Conservation (phyloP, 2,113 vertebrate genomes). For the Rhinolophus ferrumequinum region DNA sequence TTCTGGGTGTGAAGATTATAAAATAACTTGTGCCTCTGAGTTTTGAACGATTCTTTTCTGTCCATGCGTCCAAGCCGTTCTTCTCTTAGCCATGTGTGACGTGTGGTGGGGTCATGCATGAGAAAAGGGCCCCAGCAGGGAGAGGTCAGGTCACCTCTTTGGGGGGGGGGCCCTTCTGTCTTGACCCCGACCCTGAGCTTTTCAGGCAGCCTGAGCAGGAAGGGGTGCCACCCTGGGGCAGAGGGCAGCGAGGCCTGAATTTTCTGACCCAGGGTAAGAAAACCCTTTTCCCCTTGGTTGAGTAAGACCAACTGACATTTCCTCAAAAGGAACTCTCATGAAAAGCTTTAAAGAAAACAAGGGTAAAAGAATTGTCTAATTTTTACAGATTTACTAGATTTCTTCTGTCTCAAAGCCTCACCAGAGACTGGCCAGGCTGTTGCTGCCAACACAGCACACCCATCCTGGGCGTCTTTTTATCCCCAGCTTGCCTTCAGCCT, state of each 20-base stretch:
- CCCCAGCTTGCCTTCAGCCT: too few relatives aligned
- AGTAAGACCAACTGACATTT: background rate
- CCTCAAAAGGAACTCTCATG: background rate
- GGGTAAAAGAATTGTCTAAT: background rate
- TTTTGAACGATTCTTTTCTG: background rate
- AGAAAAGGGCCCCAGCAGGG: background rate
- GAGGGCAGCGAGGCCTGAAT: background rate
- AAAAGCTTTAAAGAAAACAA: background rate
- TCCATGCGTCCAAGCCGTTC: fast-evolving
- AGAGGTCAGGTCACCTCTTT: too few relatives aligned
- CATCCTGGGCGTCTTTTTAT: background rate
- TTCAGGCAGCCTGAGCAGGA: background rate
- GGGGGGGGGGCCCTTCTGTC: background rate
- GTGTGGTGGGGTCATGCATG: fast-evolving
- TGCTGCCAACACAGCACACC: fast-evolving
- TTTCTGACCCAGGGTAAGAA: background rate
- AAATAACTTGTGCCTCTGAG: background rate
- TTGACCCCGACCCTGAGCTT: too few relatives aligned
- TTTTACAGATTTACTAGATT: background rate
- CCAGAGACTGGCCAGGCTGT: background rate
- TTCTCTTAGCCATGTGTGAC: background rate
- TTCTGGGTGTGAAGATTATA: background rate
- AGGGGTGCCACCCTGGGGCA: background rate
- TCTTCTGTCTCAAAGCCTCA: background rate
- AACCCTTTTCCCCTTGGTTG: background rate